phyloP scores from a whole-genome alignment of 1,140 invertebrate genomes.

The Drosophila baimaii region DNA sequence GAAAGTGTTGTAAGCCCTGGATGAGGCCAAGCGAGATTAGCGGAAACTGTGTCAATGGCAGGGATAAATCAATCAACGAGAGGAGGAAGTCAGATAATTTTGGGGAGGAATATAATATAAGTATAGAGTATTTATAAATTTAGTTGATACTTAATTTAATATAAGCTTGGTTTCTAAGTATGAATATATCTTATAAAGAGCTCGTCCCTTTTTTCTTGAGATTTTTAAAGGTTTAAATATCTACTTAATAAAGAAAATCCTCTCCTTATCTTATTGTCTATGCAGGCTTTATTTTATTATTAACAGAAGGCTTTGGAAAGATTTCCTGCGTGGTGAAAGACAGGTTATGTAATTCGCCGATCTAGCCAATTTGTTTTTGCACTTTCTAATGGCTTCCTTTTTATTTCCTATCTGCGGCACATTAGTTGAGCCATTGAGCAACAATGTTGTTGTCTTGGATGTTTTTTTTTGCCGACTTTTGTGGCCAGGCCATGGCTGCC shows the following conservation, averaged over 20 bases:
- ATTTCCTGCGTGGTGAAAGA: constrained; percentile 17
- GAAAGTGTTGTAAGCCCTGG: constrained; percentile 57
- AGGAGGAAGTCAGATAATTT: constrained; percentile 6
- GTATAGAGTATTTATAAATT: too few species aligned
- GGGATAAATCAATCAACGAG: constrained; percentile 27
- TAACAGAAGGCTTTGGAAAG: background rate
- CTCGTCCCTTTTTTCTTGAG: background rate
- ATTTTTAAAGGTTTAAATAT: background rate
- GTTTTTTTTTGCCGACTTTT: constrained; percentile 12
- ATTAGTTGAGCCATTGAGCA: constrained; percentile 79
- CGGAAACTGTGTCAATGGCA: constrained; percentile 50
- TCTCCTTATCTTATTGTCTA: background rate
- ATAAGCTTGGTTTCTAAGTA: background rate
- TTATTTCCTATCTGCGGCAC: constrained; percentile 63
- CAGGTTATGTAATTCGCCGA: constrained; percentile 30
- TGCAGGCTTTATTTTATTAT: background rate
- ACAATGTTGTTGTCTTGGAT: constrained; percentile 55
- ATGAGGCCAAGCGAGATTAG: constrained; percentile 22
- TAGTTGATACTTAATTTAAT: background rate
- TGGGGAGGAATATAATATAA: too few species aligned
- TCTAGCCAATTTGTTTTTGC: constrained; percentile 64
- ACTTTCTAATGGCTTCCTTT: constrained; percentile 72
- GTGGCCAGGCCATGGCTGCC: constrained; percentile 24
- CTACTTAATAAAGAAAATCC: background rate
- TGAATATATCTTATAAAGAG: too few species aligned